Conservation (phyloP, 37 sponge, comb jelly and placozoan species). For the Theonella swinhoei region DNA sequence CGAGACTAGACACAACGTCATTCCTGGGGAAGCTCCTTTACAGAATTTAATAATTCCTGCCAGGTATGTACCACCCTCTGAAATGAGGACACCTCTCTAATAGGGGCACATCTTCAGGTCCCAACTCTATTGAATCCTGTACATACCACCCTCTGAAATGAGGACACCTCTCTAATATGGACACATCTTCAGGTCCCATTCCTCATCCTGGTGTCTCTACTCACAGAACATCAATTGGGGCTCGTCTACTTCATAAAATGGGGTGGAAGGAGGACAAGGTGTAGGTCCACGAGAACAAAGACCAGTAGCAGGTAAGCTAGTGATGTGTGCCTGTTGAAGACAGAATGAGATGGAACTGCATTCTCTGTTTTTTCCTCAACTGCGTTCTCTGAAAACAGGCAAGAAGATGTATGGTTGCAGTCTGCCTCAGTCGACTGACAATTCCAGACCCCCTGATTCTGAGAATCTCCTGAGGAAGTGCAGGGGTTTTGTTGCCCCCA, state of each 20-base stretch:
- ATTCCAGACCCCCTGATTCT: background rate
- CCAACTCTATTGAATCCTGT: no score
- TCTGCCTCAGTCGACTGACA: conserved; percentile 18
- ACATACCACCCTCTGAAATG: no score
- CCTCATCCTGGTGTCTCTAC: no score
- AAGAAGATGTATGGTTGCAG: conserved; percentile 60
- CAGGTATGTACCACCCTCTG: no score
- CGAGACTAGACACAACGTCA: conserved; percentile 25
- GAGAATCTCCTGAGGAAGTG: background rate
- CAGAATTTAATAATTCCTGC: conserved; percentile 70
- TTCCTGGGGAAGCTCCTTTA: conserved; percentile 63
- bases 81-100: no score
- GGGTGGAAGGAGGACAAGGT: conserved; percentile 95
- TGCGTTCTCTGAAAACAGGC: background rate
- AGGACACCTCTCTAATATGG: no score
- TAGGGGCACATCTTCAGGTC: no score
- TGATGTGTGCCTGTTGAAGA: no score
- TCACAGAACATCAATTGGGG: no score
- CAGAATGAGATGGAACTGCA: background rate
- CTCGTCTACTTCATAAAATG: conserved; percentile 77
- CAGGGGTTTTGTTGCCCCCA: conserved; percentile 60
- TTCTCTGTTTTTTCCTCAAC: background rate
- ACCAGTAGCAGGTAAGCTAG: no score
- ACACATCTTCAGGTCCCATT: no score
- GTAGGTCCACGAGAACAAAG: conserved; percentile 76